Evolutionary conservation across 2,113 vertebrate genomes (phyloP), one percentile per base, ranked within the genome.

Genomic region (Sorex araneus): DNA sequence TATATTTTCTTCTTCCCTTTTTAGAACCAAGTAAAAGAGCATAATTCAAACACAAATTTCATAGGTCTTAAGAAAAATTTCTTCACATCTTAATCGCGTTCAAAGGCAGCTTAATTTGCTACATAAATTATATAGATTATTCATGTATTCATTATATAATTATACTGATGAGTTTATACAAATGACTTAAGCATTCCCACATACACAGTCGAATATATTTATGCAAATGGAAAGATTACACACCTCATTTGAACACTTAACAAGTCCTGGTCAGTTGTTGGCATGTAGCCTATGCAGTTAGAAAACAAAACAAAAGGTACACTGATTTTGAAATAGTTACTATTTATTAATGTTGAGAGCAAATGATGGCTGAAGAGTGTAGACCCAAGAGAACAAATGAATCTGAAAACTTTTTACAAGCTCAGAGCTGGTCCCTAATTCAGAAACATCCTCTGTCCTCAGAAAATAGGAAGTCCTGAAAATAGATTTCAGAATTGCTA

Each of bases 111-210:
- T 87, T 76, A 71, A 76, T 63, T 87, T 90, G 77, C 54, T 63
- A 75, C 23, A 77, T 75, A 78, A 87, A 64, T 63, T 90, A 79
- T 40, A 40, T 79, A 74, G 66, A 67, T 78, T 90, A 79, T 87
- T 63, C 21, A n/a, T 73, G 54, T 87, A 83, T 83, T 45, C 25
- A 79, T 92, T 87, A 89, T 43, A 74, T 32, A 84, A 87, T 87
- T 87, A 90, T 27, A 87, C 36, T 70, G 57, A 74, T 74, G 16
- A 60, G 27, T 95, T 95, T 80, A 80, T 75, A 75, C 34, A 79
- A 79, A 83, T 83, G 66, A 84, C 47, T 43, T 86, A 73, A 89
- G 19, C 43, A 67, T 81, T 64, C 76, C 36, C 54, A 82, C 54
- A 67, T 50, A 34, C 47, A 76, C 13, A 54, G 45, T 34, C 32